Evolutionary conservation across 2,797 vertebrate genomes (phyloP), one percentile per base, ranked within the genome.

Genomic region (Enteromius unitaeniatus): DNA sequence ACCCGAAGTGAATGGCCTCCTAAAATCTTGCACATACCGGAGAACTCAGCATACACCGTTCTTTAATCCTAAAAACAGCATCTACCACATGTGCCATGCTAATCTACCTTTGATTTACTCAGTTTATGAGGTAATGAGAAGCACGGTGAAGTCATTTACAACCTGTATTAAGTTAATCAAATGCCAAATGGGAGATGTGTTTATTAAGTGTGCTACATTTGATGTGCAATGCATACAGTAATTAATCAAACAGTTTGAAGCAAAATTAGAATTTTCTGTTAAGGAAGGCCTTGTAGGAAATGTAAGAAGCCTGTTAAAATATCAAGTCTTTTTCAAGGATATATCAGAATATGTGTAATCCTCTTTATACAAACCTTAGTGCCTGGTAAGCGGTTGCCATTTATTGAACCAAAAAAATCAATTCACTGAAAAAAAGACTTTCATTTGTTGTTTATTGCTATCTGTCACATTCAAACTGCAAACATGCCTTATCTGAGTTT

Each of bases 371-470:
- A 83, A 83, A 78, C 53, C 58, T 82, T n/a, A 68, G 85, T 87
- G 78, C 78, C 84, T 73, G 58, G 82, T 81, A 78, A 87, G 84
- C 49, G 64, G 84, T 55, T 90, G 87, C 86, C 88, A 91, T 86
- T 89, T 88, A 85, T 87, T 84, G 78, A 89, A 87, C 70, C 14
- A 64, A 89, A 86, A 4, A 76, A 85, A 91, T 90, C 31, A 72
- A 87, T 91, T 89, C 80, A 34, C 86, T 81, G 28, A 70, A 72
- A 90, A 86, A 89, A 83, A 87, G 84, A 53, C 51, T 55, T 58
- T 62, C 74, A 85, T 87, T 89, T 90, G 86, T 90, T 89, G 72
- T 86, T 88, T 86, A 83, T 75, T 91, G 85, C 89, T 86, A 90
- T 91, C 80, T 77, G 81, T 87, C 87, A 78, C 70, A 78, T 88